Evolutionary conservation across 2,797 vertebrate genomes (phyloP).

Genomic region (Gymnoscopelus braueri): DNA sequence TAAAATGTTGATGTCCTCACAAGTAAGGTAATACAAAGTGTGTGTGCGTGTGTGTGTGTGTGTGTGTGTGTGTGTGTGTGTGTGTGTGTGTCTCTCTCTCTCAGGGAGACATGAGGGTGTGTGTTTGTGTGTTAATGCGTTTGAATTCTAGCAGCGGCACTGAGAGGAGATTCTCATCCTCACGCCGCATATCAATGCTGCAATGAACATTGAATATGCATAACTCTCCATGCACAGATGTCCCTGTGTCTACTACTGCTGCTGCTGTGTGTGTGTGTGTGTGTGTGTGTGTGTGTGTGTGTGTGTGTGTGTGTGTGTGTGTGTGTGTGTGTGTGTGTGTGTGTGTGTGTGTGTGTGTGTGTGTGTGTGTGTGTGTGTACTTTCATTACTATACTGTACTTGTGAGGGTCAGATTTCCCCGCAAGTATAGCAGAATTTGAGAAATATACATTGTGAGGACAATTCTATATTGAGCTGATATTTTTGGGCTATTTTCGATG

Average conservation of each 20-base stretch:
- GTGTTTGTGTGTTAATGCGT: slow-evolving; percentile 40
- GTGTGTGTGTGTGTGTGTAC: background rate
- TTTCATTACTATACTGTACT: no score
- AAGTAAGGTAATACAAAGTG: background rate
- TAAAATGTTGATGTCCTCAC: background rate
- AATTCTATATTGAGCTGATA: no score
- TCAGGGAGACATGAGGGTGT: no score
- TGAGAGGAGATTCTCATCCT: slow-evolving; percentile 70
- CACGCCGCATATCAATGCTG: slow-evolving; percentile 73
- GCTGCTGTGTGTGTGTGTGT: slow-evolving; percentile 42
- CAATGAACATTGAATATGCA: slow-evolving; percentile 26
- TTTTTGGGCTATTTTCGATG: no score
- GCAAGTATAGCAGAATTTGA: no score
- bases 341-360: background rate
- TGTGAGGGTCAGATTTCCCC: no score
- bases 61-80: slow-evolving; percentile 26
- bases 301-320: slow-evolving; percentile 15
- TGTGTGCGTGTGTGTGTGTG: background rate
- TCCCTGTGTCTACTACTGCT: background rate
- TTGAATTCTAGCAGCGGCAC: slow-evolving; percentile 49
- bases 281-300: slow-evolving; percentile 3
- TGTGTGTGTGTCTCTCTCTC: slow-evolving; percentile 23
- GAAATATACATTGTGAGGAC: no score
- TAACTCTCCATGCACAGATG: slow-evolving; percentile 70
- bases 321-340: slow-evolving; percentile 1